phyloP scores from a whole-genome alignment of 2,888 invertebrate species.

The Cyrtodaria siliqua region DNA sequence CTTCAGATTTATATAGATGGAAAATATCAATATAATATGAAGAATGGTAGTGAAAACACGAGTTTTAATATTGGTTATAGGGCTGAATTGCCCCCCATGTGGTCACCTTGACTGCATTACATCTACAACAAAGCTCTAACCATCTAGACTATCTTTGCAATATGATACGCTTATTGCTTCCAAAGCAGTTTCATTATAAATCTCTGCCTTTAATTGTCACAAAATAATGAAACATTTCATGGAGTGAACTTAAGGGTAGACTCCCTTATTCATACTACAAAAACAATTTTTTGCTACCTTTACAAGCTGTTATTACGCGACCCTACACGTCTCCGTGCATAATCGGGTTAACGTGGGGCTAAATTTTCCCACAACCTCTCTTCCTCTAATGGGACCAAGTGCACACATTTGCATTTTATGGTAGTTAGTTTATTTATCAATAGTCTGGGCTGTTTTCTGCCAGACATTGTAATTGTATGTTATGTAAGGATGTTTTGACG shows the following conservation, averaged over 20 bases:
- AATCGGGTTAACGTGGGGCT: slow-evolving; percentile 28
- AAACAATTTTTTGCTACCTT: slow-evolving; percentile 50
- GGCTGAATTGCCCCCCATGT: slow-evolving; percentile 16
- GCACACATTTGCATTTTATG: slow-evolving; percentile 53
- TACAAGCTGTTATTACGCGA: slow-evolving; percentile 44
- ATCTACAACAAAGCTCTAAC: slow-evolving; percentile 17
- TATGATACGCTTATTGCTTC: slow-evolving; percentile 16
- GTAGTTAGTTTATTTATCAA: slow-evolving; percentile 46
- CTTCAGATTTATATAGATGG: too few species aligned
- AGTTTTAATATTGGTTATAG: background rate
- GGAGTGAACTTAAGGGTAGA: slow-evolving; percentile 19
- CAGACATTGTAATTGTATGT: slow-evolving; percentile 52
- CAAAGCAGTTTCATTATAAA: slow-evolving; percentile 16
- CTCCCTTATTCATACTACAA: slow-evolving; percentile 41
- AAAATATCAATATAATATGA: too few species aligned
- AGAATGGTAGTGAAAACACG: too few species aligned
- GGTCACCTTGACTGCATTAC: slow-evolving; percentile 11
- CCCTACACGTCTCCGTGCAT: slow-evolving; percentile 22
- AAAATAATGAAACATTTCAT: slow-evolving; percentile 20
- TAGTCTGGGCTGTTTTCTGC: slow-evolving; percentile 8
- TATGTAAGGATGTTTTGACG: slow-evolving; percentile 41
- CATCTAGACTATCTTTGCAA: slow-evolving; percentile 14
- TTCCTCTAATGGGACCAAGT: slow-evolving; percentile 16
- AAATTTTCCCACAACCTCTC: slow-evolving; percentile 61
- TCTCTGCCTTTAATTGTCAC: slow-evolving; percentile 15